phyloP scores from a whole-genome alignment of 2,888 invertebrate genomes.

The Boloria euphrosyne region DNA sequence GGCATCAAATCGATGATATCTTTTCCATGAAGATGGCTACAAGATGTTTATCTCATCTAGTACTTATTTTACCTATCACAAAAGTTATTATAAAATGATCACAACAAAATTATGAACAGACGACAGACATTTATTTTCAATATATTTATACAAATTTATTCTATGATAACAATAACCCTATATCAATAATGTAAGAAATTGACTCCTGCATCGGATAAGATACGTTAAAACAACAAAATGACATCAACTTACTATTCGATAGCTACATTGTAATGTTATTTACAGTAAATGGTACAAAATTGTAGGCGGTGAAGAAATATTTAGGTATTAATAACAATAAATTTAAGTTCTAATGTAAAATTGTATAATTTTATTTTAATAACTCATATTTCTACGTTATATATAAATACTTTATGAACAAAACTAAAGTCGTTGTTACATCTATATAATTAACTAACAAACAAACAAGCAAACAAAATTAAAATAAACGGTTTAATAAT shows the following conservation, averaged over 20 bases:
- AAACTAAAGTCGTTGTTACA: too few relatives aligned
- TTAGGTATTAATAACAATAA: background rate
- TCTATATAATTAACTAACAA: too few relatives aligned
- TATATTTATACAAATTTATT: background rate
- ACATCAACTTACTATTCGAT: constrained; percentile 1
- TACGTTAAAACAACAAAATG: constrained; percentile 6
- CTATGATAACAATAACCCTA: background rate
- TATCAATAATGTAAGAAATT: constrained; percentile 11
- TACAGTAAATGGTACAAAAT: constrained; percentile 3
- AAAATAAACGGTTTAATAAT: too few relatives aligned
- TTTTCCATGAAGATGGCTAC: too few relatives aligned
- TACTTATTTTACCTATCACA: too few relatives aligned
- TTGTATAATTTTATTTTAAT: background rate
- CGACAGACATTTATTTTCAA: too few relatives aligned
- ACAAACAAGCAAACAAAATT: too few relatives aligned
- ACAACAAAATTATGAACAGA: too few relatives aligned
- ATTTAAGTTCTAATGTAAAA: constrained; percentile 2
- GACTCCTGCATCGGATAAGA: background rate
- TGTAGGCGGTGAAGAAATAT: constrained; percentile 10
- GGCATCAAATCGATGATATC: too few relatives aligned
- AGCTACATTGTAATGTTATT: constrained; percentile 10
- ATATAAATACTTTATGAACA: too few relatives aligned
- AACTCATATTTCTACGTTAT: background rate
- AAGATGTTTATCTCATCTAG: too few relatives aligned
- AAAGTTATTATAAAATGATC: too few relatives aligned